A percentile compares a stretch with the other conserved stretches of the same genome.
phyloP scores from a whole-genome alignment of 2,888 invertebrate genomes.

The Callyntrura sp. region DNA sequence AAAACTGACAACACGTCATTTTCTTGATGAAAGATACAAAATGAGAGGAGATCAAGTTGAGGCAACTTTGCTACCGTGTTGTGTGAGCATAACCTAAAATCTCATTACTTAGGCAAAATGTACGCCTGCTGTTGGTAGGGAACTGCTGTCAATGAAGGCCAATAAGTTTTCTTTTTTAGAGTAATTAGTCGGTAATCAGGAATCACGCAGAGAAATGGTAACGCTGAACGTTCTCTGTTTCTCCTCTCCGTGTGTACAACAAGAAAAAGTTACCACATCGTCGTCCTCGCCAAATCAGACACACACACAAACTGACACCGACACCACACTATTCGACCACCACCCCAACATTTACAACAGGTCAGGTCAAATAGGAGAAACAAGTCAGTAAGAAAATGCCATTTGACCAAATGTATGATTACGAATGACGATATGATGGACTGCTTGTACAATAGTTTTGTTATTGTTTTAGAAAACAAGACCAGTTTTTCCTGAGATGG shows the following conservation, averaged over 20 bases:
- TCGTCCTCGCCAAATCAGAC: constrained; percentile 7
- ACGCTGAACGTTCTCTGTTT: background rate
- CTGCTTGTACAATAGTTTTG: background rate
- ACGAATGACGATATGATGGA: no score
- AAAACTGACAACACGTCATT: constrained; percentile 43
- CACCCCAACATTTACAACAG: background rate
- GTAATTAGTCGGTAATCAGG: constrained; percentile 64
- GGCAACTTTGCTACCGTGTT: background rate
- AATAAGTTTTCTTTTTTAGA: constrained; percentile 6
- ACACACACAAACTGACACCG: no score
- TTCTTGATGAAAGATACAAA: constrained; percentile 16
- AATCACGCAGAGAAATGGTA: background rate
- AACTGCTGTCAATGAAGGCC: constrained; percentile 15
- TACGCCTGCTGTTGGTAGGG: no score
- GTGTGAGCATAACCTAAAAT: background rate
- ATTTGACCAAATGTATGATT: no score
- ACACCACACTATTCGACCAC: constrained; percentile 4
- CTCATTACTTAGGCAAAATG: background rate
- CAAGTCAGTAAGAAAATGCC: no score
- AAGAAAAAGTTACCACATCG: constrained; percentile 36
- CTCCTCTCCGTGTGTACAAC: no score
- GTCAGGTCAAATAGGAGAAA: constrained; percentile 7
- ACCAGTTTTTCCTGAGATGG: constrained; percentile 56
- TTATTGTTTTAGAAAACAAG: constrained; percentile 52
- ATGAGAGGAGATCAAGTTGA: background rate